These are phyloP conservation scores for Ptilodon capucinus DNA, from an alignment of 2,888 invertebrate species.

Conservation along the genomic window DNA sequence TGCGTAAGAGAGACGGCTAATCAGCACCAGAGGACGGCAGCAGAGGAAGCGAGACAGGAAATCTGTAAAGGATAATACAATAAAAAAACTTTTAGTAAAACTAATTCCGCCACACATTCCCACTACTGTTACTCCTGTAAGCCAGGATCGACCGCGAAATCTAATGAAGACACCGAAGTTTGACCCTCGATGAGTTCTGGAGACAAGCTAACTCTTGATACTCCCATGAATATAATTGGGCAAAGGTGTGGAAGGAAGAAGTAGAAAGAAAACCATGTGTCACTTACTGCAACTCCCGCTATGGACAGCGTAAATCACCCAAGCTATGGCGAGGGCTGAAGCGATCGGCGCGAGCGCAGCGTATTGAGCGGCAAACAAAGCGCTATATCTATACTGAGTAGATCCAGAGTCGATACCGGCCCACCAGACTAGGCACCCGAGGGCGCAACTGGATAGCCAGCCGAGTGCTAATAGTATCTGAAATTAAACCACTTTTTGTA, in stretches of 20 bases:
- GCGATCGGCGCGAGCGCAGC: slow-evolving; percentile 85
- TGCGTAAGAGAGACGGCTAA: slow-evolving; percentile 86
- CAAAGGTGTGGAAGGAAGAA: too few species aligned
- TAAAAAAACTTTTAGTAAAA: background rate
- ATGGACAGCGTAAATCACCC: slow-evolving; percentile 85
- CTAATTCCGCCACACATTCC: too few species aligned
- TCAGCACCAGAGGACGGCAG: slow-evolving; percentile 80
- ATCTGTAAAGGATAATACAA: slow-evolving; percentile 55
- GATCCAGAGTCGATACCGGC: slow-evolving; percentile 83
- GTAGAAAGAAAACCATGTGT: too few species aligned
- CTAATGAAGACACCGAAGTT: too few species aligned
- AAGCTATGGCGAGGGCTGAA: slow-evolving; percentile 82
- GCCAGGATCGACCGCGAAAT: too few species aligned
- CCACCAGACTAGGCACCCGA: slow-evolving; percentile 82
- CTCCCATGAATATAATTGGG: too few species aligned
- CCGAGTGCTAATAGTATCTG: slow-evolving; percentile 79
- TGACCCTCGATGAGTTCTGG: background rate
- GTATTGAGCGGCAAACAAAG: slow-evolving; percentile 84
- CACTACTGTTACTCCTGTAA: too few species aligned
- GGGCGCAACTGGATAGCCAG: slow-evolving; percentile 73
- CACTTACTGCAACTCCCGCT: slow-evolving; percentile 77
- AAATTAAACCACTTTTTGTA: too few species aligned
- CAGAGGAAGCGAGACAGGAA: slow-evolving; percentile 76
- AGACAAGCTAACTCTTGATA: too few species aligned
- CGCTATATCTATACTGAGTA: slow-evolving; percentile 83